Evolutionary conservation across 2,888 invertebrate species (phyloP), one percentile per base, ranked within the genome.

Genomic region (Iphiclides podalirius): DNA sequence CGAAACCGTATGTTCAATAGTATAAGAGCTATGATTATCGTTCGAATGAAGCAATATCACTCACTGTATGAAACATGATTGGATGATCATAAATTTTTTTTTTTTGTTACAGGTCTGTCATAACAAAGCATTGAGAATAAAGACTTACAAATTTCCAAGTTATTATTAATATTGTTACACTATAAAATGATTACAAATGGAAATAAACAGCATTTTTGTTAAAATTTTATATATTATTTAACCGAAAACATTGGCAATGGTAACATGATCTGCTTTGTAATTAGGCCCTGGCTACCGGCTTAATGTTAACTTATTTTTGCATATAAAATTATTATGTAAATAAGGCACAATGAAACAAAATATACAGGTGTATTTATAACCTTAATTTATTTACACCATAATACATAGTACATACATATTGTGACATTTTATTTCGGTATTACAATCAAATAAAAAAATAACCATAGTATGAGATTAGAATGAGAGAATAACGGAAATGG

Each of bases 1-100:
- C 90, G 93, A 58, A 91, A 95, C 81, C 92, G 96, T 93, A 75
- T 37, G 79, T 76, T 36, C 8, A 1, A 16, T 8, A 13, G 28
- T 16, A n/a, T n/a, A n/a, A n/a, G n/a, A n/a, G n/a, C n/a, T 13
- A 15, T 15, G 35, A 13, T 4, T 13, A 3, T 4, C 11, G 1
- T n/a, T n/a, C 4, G n/a, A n/a, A 4, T 2, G 4, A 31, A n/a
- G 36, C 13, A 14, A 2, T 12, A 15, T 9, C 9, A 31, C 3
- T 6, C 6, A 12, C 12, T 31, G 11, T 12, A 11, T n/a, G n/a
- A n/a, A n/a, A n/a, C n/a, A n/a, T n/a, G n/a, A n/a, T n/a, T n/a
- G n/a, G n/a, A n/a, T n/a, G n/a, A n/a, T 12, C 2, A 17, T 20
- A 12, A 12, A 9, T 20, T 11, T 38, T 4, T 20, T 23, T 40